phyloP scores from a whole-genome alignment of 2,113 vertebrate genomes.

The Genyomyrus donnyi region DNA sequence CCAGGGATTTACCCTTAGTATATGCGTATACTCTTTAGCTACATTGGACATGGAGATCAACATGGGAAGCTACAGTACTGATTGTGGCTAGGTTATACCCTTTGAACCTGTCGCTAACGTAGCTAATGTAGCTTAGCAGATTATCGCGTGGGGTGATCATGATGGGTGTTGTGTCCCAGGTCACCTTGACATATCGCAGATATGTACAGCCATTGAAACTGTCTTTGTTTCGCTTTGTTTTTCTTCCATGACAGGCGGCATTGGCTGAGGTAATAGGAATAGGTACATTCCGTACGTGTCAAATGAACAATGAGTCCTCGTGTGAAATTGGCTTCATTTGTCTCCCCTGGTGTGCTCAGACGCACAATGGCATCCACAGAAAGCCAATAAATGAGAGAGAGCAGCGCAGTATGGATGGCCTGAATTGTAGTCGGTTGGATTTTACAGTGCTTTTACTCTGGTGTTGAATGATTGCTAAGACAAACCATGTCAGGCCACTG shows the following conservation, averaged over 20 bases:
- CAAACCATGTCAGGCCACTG: constrained; percentile 20
- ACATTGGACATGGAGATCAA: neutral
- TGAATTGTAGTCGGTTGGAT: constrained; percentile 39
- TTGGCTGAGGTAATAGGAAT: neutral
- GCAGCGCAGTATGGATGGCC: constrained; percentile 5
- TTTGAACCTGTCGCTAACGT: neutral
- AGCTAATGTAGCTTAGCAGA: neutral
- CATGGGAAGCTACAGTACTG: neutral
- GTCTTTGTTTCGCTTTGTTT: neutral
- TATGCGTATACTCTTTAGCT: neutral
- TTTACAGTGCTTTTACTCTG: constrained; percentile 32
- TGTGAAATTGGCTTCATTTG: constrained; percentile 10
- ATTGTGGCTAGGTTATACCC: neutral
- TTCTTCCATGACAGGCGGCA: neutral
- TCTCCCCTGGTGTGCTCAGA: constrained; percentile 8
- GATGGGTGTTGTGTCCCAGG: neutral
- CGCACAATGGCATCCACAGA: constrained; percentile 13
- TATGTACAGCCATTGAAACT: neutral
- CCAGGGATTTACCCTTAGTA: neutral
- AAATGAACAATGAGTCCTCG: neutral
- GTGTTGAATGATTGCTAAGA: constrained; percentile 32
- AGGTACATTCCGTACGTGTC: neutral
- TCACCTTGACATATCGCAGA: neutral
- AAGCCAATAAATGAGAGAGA: neutral
- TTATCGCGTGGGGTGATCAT: neutral